Evolutionary conservation across 2,797 vertebrate species (phyloP), one percentile per base, ranked within the genome.

Genomic region (Echiichthys vipera): DNA sequence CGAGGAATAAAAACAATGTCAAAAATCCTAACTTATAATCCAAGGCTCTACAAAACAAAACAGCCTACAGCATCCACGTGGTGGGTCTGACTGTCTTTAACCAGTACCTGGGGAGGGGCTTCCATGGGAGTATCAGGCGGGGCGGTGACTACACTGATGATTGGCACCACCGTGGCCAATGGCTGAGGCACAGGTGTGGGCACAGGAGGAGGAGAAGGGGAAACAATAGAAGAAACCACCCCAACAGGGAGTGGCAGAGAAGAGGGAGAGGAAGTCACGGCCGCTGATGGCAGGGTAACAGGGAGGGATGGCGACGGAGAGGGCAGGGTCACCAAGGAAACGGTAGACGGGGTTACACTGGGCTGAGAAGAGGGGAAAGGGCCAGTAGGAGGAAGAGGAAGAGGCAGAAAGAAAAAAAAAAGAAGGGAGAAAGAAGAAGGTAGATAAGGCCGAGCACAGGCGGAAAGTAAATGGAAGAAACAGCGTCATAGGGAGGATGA

Each of bases 91-190:
- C 45, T 58, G 73, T 77, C 54, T 65, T 59, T 51, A 63, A 77
- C 42, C 81, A 84, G 88, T 99, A 99, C 97, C 97, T 99, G 95
- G 87, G 96, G 94, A 53, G 91, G 89, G 94, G 91, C 82, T 91
- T 98, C 96, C 95, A 94, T 92, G 85, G 94, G 92, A 87, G 94
- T 94, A 90, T 95, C 94, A 30, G 94, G 91, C 17, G 91, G 92
- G 85, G 95, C 94, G 91, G 95, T 94, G 93, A 95, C 96, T 96
- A 95, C 96, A 94, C 92, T 95, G 94, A 94, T 94, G 91, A 96
- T 94, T 85, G 97, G 96, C 94, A 97, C 91, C 92, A 95, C 92
- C 83, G 95, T 94, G 89, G 94, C 94, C 87, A 96, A 93, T 77
- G 94, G 94, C 77, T 95, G 95, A 45, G 95, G 91, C 90, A 93